Conservation (phyloP, 2,797 vertebrate genomes). For the Sebastolobus alascanus region DNA sequence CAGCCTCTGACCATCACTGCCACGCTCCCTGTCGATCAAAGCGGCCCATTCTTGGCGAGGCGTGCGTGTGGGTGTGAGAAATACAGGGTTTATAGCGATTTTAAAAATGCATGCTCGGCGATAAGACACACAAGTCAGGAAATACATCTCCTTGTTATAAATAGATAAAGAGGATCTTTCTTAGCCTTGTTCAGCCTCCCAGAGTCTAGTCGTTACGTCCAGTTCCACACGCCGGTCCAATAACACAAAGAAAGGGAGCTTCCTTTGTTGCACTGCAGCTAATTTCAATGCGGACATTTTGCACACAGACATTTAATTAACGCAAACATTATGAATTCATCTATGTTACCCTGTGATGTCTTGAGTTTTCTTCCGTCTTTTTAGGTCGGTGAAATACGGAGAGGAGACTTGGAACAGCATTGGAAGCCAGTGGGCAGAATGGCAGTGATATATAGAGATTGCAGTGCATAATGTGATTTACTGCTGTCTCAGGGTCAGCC, state of each 20-base stretch:
- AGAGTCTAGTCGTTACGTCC: constrained; percentile 54
- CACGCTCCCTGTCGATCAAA: constrained; percentile 75
- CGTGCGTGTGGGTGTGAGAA: constrained; percentile 69
- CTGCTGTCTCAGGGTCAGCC: constrained; percentile 60
- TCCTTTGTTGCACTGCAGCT: constrained; percentile 24
- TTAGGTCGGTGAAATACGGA: constrained; percentile 28
- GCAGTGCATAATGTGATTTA: constrained; percentile 75
- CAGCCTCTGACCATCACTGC: constrained; percentile 64
- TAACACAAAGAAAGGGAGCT: constrained; percentile 29
- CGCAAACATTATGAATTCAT: constrained; percentile 26
- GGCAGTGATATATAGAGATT: constrained; percentile 67
- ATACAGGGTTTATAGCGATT: constrained; percentile 68
- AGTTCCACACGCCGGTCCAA: constrained; percentile 45
- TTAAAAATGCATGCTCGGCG: constrained; percentile 80
- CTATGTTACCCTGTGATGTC: neutral
- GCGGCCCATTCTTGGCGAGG: constrained; percentile 59
- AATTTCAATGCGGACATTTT: constrained; percentile 22
- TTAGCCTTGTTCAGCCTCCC: constrained; percentile 49
- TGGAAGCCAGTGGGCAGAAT: constrained; percentile 46
- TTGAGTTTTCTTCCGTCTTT: constrained; percentile 17
- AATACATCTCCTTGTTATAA: constrained; percentile 75
- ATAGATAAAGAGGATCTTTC: constrained; percentile 77
- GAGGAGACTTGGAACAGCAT: constrained; percentile 45
- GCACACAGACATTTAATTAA: constrained; percentile 28
- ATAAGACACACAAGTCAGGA: constrained; percentile 69